Percentiles rank a stretch among this genome's conserved stretches.
These are phyloP conservation scores for Crambe crambe DNA, from an alignment of 37 sponge, comb jelly and placozoan genomes.

Conservation along the genomic window DNA sequence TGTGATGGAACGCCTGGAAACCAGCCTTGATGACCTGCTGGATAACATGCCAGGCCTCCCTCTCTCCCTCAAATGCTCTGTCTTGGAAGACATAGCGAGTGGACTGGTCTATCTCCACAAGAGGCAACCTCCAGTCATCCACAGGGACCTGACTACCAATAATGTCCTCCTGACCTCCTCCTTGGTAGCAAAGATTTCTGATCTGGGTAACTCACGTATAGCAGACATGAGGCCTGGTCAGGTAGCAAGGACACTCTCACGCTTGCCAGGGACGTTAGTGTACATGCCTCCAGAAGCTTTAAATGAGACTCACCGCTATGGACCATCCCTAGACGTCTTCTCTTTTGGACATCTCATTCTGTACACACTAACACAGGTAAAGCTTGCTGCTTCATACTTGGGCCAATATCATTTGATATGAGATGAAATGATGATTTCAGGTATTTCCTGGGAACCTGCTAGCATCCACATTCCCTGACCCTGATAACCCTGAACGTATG, in stretches of 20 bases:
- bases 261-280: conserved; percentile 13
- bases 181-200: conserved; percentile 37
- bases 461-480: neutral
- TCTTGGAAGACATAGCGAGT: conserved; percentile 16
- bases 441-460: conserved; percentile 6
- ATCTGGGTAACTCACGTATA: conserved; percentile 29
- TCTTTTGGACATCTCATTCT: conserved; percentile 32
- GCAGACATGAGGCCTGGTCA: conserved; percentile 6
- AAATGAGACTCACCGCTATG: neutral
- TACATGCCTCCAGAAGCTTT: conserved; percentile 34
- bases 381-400: neutral
- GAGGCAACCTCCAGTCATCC: conserved; percentile 33
- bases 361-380: conserved; percentile 22
- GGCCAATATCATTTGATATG: no score
- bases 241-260: conserved; percentile 2
- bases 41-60: conserved; percentile 1
- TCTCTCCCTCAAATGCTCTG: conserved; percentile 2
- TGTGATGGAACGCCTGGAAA: conserved; percentile 21
- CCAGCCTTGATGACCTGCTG: conserved; percentile 33
- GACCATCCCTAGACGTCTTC: conserved; percentile 41
- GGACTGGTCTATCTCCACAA: conserved; percentile 50
- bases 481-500: neutral
- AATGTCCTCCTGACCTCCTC: conserved; percentile 17
- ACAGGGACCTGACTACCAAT: conserved; percentile 44
- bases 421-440: neutral